A percentile compares a stretch with the other conserved stretches of the same genome.
These are phyloP conservation scores for Ascaphus truei DNA, from an alignment of 2,113 vertebrate species.

Conservation along the genomic window DNA sequence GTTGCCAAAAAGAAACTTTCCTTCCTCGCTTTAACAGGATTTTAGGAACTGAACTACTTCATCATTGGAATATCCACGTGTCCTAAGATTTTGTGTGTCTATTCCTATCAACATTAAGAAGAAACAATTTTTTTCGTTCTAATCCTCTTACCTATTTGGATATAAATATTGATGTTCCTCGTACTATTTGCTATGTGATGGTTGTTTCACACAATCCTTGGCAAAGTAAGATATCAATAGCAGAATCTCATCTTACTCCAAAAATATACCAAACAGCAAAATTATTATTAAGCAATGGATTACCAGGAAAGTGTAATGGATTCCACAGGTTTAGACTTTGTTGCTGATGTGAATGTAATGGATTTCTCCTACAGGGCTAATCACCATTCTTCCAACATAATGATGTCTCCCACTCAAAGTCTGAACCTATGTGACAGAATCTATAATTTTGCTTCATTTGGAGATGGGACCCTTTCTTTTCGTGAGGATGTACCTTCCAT, in stretches of 20 bases:
- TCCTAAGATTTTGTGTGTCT: conserved; percentile 48
- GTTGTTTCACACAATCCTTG: conserved; percentile 15
- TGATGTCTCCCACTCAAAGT: conserved; percentile 17
- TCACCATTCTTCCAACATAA: conserved; percentile 24
- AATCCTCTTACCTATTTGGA: conserved; percentile 54
- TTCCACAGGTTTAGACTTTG: conserved; percentile 61
- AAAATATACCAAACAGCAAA: neutral
- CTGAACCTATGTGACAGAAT: conserved; percentile 48
- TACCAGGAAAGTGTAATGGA: conserved; percentile 56
- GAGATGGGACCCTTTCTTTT: conserved; percentile 37
- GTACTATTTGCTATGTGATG: conserved; percentile 16
- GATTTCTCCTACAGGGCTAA: conserved; percentile 46
- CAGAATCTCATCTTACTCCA: neutral
- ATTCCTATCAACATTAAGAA: conserved; percentile 48
- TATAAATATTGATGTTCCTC: conserved; percentile 49
- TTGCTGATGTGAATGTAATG: conserved; percentile 63
- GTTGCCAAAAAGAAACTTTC: conserved; percentile 81
- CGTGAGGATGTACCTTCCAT: conserved; percentile 35
- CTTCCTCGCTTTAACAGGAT: conserved; percentile 61
- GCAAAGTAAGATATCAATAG: conserved; percentile 37
- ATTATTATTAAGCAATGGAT: conserved; percentile 42
- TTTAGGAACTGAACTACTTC: conserved; percentile 45
- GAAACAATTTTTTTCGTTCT: conserved; percentile 39
- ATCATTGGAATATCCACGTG: conserved; percentile 43
- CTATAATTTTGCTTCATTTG: conserved; percentile 47